These are phyloP conservation scores for Anarrhichthys ocellatus DNA, from an alignment of 2,113 vertebrate species.

Conservation along the genomic window DNA sequence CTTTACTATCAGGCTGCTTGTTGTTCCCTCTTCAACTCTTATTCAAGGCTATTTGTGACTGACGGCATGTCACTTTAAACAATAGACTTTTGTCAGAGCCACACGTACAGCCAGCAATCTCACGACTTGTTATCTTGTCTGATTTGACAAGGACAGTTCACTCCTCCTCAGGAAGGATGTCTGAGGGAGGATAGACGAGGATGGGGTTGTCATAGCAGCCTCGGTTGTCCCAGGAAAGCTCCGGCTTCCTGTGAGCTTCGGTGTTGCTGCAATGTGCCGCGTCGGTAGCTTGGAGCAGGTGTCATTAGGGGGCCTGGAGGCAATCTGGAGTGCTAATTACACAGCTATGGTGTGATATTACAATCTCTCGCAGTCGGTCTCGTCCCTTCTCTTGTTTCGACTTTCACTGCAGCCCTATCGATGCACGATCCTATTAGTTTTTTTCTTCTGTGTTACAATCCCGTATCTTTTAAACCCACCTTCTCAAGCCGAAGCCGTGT, in stretches of 20 bases:
- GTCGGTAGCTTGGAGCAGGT: slow-evolving; percentile 53
- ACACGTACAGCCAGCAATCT: slow-evolving; percentile 15
- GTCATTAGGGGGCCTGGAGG: slow-evolving; percentile 65
- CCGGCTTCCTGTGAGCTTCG: slow-evolving; percentile 46
- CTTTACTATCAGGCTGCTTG: slow-evolving; percentile 6
- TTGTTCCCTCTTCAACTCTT: slow-evolving; percentile 11
- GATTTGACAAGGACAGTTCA: slow-evolving; percentile 54
- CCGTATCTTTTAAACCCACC: not conserved
- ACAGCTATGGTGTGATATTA: slow-evolving; percentile 54
- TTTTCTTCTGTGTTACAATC: slow-evolving; percentile 23
- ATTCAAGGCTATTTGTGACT: slow-evolving; percentile 4
- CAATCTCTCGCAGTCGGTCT: slow-evolving; percentile 15
- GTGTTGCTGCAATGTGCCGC: slow-evolving; percentile 57
- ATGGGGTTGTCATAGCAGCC: slow-evolving; percentile 76
- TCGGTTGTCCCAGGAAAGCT: slow-evolving; percentile 60
- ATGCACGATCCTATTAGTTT: slow-evolving; percentile 35
- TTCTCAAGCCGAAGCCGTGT: not conserved
- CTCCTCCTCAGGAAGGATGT: slow-evolving; percentile 43
- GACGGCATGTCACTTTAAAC: slow-evolving; percentile 26
- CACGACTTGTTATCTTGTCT: slow-evolving; percentile 35
- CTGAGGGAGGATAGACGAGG: slow-evolving; percentile 41
- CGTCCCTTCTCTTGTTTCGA: slow-evolving; percentile 13
- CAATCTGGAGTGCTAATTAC: slow-evolving; percentile 76
- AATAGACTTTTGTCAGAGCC: slow-evolving; percentile 34
- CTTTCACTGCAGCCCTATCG: slow-evolving; percentile 11